Evolutionary conservation across 2,797 vertebrate species (phyloP), one percentile per base, ranked within the genome.

Genomic region (Lutjanus campechanus): DNA sequence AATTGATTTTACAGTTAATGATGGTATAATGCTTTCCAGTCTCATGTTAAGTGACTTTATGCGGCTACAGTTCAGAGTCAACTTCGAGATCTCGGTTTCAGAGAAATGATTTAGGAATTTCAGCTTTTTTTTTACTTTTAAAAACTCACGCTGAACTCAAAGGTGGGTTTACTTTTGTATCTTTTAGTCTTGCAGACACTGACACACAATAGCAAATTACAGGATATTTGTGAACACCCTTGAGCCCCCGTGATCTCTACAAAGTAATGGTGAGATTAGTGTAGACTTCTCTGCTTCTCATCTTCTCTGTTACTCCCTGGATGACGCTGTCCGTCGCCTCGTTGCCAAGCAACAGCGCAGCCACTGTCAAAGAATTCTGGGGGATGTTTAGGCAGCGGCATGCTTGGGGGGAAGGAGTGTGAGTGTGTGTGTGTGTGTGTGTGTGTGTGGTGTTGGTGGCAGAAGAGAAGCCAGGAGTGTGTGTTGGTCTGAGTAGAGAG

Each of bases 291-390:
- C 79, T 87, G 92, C 91, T 83, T 88, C 94, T 89, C 91, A 85
- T 93, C 92, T 76, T 88, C 90, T 83, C 90, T 55, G 58, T 70
- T 79, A 74, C 89, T 93, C 92, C 89, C 88, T 73, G 91, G 87
- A 94, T 94, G 92, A 92, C 86, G 92, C 92, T 91, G 91, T 89
- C 92, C 78, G 80, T 92, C 91, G 91, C 90, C 86, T 81, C 79
- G 95, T 96, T 96, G 95, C 96, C 89, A 95, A 85, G 96, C 94
- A 96, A 96, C 96, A 93, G 85, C 50, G 90, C 94, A 94, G 91
- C 92, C 91, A 91, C 88, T 91, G 92, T 95, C 90, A 95, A 95
- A 96, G 95, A 96, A 96, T 95, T 92, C 91, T 85, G 91, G 90
- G 92, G 91, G 89, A 91, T 92, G 91, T 93, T 92, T 90, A 91